Conservation (phyloP, 2,888 invertebrate species). For the Platycheirus rosarum region DNA sequence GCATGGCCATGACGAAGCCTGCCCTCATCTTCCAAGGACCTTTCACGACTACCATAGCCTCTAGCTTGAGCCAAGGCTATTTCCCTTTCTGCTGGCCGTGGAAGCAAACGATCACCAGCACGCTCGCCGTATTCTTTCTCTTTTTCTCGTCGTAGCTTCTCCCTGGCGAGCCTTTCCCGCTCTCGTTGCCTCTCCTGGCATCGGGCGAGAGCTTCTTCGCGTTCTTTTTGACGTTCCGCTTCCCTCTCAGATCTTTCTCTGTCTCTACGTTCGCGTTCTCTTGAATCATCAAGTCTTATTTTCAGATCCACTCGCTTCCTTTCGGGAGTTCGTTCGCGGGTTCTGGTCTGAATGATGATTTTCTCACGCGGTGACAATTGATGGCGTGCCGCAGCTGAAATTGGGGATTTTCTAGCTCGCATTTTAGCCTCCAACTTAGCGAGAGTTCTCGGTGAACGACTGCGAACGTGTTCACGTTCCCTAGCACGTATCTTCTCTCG, state of each 20-base stretch:
- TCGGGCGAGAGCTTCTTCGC: constrained; percentile 86
- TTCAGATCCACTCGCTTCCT: constrained; percentile 80
- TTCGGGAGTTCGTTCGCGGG: constrained; percentile 81
- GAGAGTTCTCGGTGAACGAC: constrained; percentile 82
- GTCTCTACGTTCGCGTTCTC: constrained; percentile 85
- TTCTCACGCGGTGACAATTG: constrained; percentile 81
- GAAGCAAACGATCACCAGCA: constrained; percentile 85
- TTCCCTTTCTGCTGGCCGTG: constrained; percentile 86
- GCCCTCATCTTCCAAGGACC: constrained; percentile 79
- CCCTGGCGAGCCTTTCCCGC: constrained; percentile 82
- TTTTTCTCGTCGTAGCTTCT: constrained; percentile 83
- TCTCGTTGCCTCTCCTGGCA: constrained; percentile 86
- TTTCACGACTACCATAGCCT: constrained; percentile 80
- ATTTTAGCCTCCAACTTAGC: constrained; percentile 83
- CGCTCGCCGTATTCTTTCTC: constrained; percentile 79
- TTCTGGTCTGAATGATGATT: constrained; percentile 81
- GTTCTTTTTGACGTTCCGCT: constrained; percentile 85
- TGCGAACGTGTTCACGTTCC: constrained; percentile 83
- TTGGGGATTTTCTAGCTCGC: constrained; percentile 82
- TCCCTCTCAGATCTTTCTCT: constrained; percentile 84
- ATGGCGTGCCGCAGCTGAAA: constrained; percentile 83
- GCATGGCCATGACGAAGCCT: constrained; percentile 71
- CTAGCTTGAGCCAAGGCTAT: constrained; percentile 84
- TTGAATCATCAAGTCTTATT: constrained; percentile 80
- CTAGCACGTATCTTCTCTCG: constrained; percentile 82